These are phyloP conservation scores for Cephus nigrinus DNA, from an alignment of 2,888 invertebrate species.

Conservation along the genomic window DNA sequence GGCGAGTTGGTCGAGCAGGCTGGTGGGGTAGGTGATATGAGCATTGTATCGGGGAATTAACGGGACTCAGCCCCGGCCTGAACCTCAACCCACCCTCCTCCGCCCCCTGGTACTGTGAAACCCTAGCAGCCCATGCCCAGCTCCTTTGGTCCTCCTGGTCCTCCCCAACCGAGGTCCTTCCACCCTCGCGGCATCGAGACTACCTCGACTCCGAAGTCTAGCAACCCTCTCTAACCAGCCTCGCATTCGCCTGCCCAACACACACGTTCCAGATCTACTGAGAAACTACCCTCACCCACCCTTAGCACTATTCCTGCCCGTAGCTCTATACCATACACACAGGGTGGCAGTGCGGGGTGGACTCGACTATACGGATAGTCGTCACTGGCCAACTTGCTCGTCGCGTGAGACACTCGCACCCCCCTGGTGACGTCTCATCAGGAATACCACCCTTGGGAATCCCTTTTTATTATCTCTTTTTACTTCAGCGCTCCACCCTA, in stretches of 20 bases:
- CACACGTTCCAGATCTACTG: constrained; percentile 20
- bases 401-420: constrained; percentile 18
- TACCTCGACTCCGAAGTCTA: constrained; percentile 20
- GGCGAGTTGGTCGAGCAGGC: constrained; percentile 51
- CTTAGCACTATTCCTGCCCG: constrained; percentile 16
- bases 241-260: constrained; percentile 16
- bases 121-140: not conserved
- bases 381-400: not conserved
- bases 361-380: not conserved
- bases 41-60: constrained; percentile 68
- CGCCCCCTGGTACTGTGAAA: not conserved
- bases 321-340: not conserved
- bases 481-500: not conserved
- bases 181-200: constrained; percentile 19
- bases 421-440: not conserved
- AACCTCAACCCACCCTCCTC: constrained; percentile 5
- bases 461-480: not conserved
- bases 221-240: constrained; percentile 14
- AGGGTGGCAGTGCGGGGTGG: not conserved
- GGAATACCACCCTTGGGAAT: not conserved
- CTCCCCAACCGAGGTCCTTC: constrained; percentile 22
- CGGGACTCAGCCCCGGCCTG: constrained; percentile 44
- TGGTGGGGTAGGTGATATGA: constrained; percentile 65
- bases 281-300: constrained; percentile 20
- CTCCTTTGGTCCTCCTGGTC: constrained; percentile 1